Evolutionary conservation across 2,113 vertebrate species (phyloP).

Genomic region (Alligator mississippiensis): DNA sequence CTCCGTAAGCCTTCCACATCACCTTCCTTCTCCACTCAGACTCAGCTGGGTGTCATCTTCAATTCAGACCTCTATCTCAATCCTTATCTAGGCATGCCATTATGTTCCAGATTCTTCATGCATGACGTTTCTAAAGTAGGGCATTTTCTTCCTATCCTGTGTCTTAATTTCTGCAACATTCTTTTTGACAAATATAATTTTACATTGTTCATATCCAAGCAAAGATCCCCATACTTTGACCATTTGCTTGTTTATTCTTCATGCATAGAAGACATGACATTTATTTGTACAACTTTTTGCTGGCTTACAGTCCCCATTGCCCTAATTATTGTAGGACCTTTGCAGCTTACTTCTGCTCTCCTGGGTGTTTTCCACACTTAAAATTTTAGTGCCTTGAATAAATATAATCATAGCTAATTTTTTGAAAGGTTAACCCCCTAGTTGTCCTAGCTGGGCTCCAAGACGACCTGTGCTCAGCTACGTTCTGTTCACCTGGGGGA

Average conservation of each 20-base stretch:
- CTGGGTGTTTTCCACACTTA: not conserved
- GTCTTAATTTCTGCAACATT: not conserved
- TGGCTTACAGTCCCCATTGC: constrained; percentile 22
- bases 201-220: not conserved
- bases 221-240: not conserved
- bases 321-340: constrained; percentile 11
- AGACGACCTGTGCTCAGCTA: too few species aligned
- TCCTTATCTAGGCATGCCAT: not conserved
- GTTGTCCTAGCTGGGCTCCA: too few species aligned
- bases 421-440: not conserved
- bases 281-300: constrained; percentile 42
- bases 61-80: not conserved
- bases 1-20: not conserved
- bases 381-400: not conserved
- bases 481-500: too few species aligned
- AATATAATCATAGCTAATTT: constrained; percentile 10
- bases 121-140: rapidly evolving
- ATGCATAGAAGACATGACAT: constrained; percentile 49
- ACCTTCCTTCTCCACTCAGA: not conserved
- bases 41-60: not conserved
- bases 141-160: not conserved
- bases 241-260: constrained; percentile 41
- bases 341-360: not conserved
- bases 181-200: not conserved
- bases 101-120: not conserved